phyloP scores from a whole-genome alignment of 2,888 invertebrate species.

The Drosophila antonietae region DNA sequence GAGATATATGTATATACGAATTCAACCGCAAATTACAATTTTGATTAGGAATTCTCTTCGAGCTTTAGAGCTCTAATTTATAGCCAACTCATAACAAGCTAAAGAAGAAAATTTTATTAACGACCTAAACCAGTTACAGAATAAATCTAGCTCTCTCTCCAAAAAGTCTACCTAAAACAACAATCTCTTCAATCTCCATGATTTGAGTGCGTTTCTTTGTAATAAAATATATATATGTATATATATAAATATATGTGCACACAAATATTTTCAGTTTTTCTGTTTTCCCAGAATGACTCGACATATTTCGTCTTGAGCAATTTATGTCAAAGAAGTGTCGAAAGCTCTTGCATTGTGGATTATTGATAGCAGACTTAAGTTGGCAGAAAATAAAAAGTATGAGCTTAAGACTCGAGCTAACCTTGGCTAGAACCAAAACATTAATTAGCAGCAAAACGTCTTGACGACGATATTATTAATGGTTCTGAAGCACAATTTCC shows the following conservation, averaged over 20 bases:
- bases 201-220: constrained; percentile 5
- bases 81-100: neutral
- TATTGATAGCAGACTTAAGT: constrained; percentile 1
- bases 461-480: constrained; percentile 67
- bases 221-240: neutral
- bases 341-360: constrained; percentile 18
- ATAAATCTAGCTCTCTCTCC: constrained; percentile 10
- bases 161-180: constrained; percentile 3
- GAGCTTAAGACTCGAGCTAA: constrained; percentile 24
- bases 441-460: constrained; percentile 36
- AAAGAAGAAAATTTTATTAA: neutral
- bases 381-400: constrained; percentile 5
- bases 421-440: constrained; percentile 45
- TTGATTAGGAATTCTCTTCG: neutral
- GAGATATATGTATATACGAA: no score
- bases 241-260: neutral
- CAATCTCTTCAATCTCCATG: constrained; percentile 2
- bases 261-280: constrained; percentile 20
- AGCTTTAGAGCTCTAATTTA: neutral
- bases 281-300: constrained; percentile 68
- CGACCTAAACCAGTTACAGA: neutral
- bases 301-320: constrained; percentile 36
- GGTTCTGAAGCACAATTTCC: constrained; percentile 69
- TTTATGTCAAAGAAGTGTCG: constrained; percentile 57
- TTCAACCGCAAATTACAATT: neutral